A percentile compares a stretch with the other conserved stretches of the same genome.
These are phyloP conservation scores for Boulengeromyrus knoepffleri DNA, from an alignment of 2,113 vertebrate species.

Conservation along the genomic window DNA sequence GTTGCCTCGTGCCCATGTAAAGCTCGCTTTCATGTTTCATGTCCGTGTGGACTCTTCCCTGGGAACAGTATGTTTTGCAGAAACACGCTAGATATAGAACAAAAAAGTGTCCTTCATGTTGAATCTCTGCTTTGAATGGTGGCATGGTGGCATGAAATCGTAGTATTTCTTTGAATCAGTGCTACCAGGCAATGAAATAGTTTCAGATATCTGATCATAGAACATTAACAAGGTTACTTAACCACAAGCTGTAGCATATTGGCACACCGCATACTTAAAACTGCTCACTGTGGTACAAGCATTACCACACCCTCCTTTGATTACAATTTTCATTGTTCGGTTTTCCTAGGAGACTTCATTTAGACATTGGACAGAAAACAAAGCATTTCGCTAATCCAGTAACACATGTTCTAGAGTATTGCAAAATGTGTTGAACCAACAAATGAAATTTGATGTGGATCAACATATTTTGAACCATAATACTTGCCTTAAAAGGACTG, in stretches of 20 bases:
- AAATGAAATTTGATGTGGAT: neutral
- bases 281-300: slow-evolving; percentile 14
- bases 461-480: neutral
- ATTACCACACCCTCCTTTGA: slow-evolving; percentile 16
- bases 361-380: neutral
- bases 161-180: slow-evolving; percentile 26
- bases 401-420: neutral
- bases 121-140: slow-evolving; percentile 20
- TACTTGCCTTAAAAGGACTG: neutral
- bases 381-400: neutral
- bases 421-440: neutral
- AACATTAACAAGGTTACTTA: slow-evolving; percentile 30
- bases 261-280: neutral
- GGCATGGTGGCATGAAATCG: neutral
- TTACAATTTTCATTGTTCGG: slow-evolving; percentile 19
- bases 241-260: slow-evolving; percentile 25
- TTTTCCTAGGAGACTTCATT: slow-evolving; percentile 39
- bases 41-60: slow-evolving; percentile 64
- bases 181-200: slow-evolving; percentile 9
- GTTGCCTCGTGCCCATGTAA: slow-evolving; percentile 54
- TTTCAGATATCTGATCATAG: slow-evolving; percentile 12
- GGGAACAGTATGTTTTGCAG: slow-evolving; percentile 70
- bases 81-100: slow-evolving; percentile 54
- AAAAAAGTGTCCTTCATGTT: slow-evolving; percentile 12
- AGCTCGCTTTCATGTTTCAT: slow-evolving; percentile 50